Percentiles rank a stretch among this genome's conserved stretches.
Evolutionary conservation across 1,140 invertebrate species (phyloP).

Genomic region (Planococcus citri): DNA sequence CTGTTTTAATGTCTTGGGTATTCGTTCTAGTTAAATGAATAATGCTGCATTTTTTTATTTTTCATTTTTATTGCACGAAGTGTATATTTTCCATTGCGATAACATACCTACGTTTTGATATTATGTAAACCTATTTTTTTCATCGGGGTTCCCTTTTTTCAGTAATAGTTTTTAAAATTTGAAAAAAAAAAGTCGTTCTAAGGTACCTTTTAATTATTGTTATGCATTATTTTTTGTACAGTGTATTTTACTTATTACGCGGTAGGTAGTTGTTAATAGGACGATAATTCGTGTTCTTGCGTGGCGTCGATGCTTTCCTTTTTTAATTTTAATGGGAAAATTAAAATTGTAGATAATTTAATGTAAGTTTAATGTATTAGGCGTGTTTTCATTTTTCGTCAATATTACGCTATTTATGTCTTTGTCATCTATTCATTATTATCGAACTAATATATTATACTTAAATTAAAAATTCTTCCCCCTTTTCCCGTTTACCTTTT

Average conservation of each 20-base stretch:
- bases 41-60: conserved; percentile 18
- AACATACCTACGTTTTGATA: neutral
- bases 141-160: too few relatives aligned
- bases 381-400: neutral
- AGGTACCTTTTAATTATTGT: neutral
- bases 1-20: neutral
- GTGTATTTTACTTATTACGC: neutral
- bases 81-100: neutral
- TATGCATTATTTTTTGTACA: neutral
- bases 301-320: neutral
- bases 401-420: neutral
- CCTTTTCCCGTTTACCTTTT: conserved; percentile 16
- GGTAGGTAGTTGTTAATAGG: neutral
- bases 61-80: conserved; percentile 4
- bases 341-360: neutral
- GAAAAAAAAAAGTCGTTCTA: too few relatives aligned
- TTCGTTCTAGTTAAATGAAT: neutral
- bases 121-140: too few relatives aligned
- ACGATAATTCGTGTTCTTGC: neutral
- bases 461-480: neutral
- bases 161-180: too few relatives aligned
- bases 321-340: neutral
- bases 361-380: neutral
- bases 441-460: neutral
- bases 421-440: neutral